phyloP scores from a whole-genome alignment of 2,113 vertebrate genomes.

The Mastomys coucha region DNA sequence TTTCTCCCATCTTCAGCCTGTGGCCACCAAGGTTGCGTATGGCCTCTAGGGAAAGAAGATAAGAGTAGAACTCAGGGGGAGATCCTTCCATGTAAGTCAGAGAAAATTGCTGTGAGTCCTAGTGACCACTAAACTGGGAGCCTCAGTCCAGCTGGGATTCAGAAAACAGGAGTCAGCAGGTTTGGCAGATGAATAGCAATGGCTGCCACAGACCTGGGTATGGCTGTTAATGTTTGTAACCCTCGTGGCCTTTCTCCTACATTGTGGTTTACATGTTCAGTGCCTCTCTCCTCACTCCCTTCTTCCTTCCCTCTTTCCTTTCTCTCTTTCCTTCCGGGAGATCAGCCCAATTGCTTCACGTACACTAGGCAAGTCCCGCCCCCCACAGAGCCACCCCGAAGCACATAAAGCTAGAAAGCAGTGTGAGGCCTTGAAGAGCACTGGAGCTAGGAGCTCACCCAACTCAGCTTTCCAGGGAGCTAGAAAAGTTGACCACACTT shows the following conservation, averaged over 20 bases:
- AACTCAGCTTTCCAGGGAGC: background rate
- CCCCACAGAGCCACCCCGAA: too few species aligned
- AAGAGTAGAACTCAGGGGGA: background rate
- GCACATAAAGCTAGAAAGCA: background rate
- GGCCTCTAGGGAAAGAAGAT: background rate
- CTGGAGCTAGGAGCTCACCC: background rate
- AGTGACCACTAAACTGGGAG: background rate
- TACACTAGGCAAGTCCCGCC: background rate
- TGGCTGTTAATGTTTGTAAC: rapidly evolving
- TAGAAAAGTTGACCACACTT: background rate
- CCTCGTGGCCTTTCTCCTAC: background rate
- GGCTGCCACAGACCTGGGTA: background rate
- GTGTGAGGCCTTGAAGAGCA: background rate
- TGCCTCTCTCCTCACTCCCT: background rate
- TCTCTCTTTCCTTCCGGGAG: background rate
- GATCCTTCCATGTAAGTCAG: background rate
- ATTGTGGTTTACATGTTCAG: background rate
- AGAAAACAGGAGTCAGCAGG: background rate
- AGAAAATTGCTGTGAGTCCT: background rate
- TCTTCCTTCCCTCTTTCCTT: background rate
- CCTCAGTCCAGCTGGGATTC: background rate
- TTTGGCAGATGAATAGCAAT: background rate
- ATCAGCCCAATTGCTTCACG: background rate
- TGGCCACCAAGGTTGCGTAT: background rate
- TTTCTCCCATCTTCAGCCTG: background rate